Evolutionary conservation across 2,113 vertebrate species (phyloP).

Genomic region (Colaptes auratus): DNA sequence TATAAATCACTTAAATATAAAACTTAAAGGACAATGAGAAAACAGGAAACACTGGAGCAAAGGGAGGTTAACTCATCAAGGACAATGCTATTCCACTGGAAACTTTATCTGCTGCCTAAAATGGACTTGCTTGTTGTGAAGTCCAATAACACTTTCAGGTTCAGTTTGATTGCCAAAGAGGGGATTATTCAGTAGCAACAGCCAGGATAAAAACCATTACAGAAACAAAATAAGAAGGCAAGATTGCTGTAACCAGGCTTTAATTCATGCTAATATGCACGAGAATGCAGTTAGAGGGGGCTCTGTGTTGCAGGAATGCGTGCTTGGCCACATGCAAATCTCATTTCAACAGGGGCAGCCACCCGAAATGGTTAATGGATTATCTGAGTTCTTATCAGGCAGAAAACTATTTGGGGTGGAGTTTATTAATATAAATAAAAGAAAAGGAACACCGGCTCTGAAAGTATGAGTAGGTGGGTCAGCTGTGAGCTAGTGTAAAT

Average conservation of each 20-base stretch:
- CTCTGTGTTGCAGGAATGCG: neutral
- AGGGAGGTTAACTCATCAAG: neutral
- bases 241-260: constrained; percentile 1
- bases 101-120: constrained; percentile 3
- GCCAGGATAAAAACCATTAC: constrained; percentile 20
- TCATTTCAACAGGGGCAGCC: neutral
- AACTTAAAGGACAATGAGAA: neutral
- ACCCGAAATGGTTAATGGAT: neutral
- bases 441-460: neutral
- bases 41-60: neutral
- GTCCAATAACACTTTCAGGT: neutral
- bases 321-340: neutral
- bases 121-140: neutral
- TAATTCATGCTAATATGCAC: neutral
- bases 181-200: constrained; percentile 11
- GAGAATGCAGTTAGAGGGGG: neutral
- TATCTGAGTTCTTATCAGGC: neutral
- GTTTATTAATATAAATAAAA: neutral
- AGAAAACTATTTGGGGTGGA: neutral
- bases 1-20: neutral
- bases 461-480: neutral
- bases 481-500: neutral
- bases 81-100: neutral
- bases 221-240: neutral
- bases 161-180: neutral